These are phyloP conservation scores for Drepana arcuata DNA, from an alignment of 1,140 invertebrate genomes.

Conservation along the genomic window DNA sequence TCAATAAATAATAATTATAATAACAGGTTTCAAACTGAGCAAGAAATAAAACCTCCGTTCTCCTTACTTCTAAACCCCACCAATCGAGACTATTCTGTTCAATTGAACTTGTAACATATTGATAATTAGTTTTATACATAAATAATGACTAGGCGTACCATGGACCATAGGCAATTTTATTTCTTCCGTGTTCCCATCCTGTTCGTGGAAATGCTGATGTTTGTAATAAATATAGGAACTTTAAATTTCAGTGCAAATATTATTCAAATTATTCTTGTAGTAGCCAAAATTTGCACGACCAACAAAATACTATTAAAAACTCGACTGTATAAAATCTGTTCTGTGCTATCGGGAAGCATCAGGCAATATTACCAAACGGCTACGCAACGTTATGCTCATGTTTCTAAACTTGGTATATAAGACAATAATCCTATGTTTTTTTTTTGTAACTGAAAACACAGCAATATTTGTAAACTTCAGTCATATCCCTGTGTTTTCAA, in stretches of 20 bases:
- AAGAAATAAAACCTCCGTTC: constrained; percentile 16
- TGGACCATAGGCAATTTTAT: constrained; percentile 48
- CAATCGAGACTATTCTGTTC: constrained; percentile 28
- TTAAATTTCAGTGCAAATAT: constrained; percentile 59
- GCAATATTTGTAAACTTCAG: too few relatives aligned
- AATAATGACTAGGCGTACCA: constrained; percentile 66
- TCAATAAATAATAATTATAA: constrained; percentile 7
- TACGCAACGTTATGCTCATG: constrained; percentile 37
- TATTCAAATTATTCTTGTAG: too few relatives aligned
- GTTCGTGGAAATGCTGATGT: constrained; percentile 23
- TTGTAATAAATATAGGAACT: constrained; percentile 62
- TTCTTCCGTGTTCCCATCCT: constrained; percentile 12
- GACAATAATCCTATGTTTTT: constrained; percentile 45
- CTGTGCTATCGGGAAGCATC: constrained; percentile 38
- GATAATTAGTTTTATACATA: constrained; percentile 49
- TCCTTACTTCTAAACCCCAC: constrained; percentile 24
- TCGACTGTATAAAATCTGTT: too few relatives aligned
- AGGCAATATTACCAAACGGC: constrained; percentile 35
- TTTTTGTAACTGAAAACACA: constrained; percentile 21
- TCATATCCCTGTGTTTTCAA: too few relatives aligned
- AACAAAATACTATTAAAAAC: too few relatives aligned
- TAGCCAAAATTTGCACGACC: too few relatives aligned
- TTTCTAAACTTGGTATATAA: constrained; percentile 45
- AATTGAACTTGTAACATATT: constrained; percentile 32
- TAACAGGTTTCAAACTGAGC: constrained; percentile 20